phyloP scores from a whole-genome alignment of 2,888 invertebrate genomes.

The Bhutanitis thaidina region DNA sequence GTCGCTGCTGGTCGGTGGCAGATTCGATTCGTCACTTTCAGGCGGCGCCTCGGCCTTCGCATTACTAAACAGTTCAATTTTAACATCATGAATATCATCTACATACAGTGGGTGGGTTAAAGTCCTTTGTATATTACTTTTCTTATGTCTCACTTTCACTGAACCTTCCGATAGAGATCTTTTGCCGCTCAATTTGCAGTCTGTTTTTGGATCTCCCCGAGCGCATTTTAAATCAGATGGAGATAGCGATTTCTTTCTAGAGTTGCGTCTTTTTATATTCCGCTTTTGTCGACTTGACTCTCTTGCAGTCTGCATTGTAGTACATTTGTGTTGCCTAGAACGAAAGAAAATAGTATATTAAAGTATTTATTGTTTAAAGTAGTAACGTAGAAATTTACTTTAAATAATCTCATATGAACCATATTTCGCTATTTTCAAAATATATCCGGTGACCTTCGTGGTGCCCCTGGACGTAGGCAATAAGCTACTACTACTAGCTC shows the following conservation, averaged over 20 bases:
- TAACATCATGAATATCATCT: conserved; percentile 58
- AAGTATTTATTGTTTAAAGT: too few relatives aligned
- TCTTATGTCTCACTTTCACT: conserved; percentile 71
- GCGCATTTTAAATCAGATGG: conserved; percentile 68
- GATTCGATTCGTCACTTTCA: conserved; percentile 71
- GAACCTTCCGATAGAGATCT: conserved; percentile 71
- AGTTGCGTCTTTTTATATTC: conserved; percentile 69
- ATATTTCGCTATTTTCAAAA: too few relatives aligned
- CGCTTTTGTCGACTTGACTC: conserved; percentile 71
- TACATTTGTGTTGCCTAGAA: conserved; percentile 62
- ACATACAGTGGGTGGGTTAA: conserved; percentile 69
- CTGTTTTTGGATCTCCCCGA: conserved; percentile 55
- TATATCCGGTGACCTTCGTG: too few relatives aligned
- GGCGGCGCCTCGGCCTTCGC: conserved; percentile 52
- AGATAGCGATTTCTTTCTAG: conserved; percentile 74
- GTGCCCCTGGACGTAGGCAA: too few relatives aligned
- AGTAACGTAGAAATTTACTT: too few relatives aligned
- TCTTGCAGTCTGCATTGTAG: conserved; percentile 68
- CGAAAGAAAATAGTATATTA: conserved; percentile 25
- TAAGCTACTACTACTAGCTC: too few relatives aligned
- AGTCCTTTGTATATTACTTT: conserved; percentile 72
- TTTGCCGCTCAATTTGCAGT: conserved; percentile 56
- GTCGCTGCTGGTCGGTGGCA: conserved; percentile 72
- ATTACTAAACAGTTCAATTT: conserved; percentile 50
- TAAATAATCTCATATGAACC: too few relatives aligned